Evolutionary conservation across 2,113 vertebrate species (phyloP).

Genomic region (Pteropus alecto): DNA sequence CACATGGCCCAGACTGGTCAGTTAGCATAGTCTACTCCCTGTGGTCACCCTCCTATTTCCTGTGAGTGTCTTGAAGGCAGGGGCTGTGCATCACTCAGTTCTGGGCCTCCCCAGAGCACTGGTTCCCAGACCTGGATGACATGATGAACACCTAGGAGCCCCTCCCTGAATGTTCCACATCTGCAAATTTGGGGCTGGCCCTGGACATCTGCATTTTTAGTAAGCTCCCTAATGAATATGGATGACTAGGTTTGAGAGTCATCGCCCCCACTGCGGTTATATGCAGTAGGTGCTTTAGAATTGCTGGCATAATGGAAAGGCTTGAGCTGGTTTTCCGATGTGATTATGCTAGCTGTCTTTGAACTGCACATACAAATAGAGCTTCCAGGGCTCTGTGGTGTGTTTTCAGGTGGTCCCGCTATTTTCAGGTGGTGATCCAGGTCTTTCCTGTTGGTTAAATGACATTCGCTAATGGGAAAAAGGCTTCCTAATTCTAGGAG

Average conservation of each 20-base stretch:
- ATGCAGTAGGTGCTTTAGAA: not conserved
- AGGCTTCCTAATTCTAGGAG: not conserved
- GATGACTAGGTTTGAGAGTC: not conserved
- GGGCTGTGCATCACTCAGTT: not conserved
- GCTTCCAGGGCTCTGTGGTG: not conserved
- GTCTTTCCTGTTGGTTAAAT: not conserved
- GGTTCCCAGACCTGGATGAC: not conserved
- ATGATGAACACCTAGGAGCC: rapidly evolving
- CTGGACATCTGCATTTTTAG: not conserved
- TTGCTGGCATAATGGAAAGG: not conserved
- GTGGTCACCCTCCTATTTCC: not conserved
- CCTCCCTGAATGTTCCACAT: not conserved
- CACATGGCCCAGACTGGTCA: not conserved
- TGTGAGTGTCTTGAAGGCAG: not conserved
- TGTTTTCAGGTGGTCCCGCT: not conserved
- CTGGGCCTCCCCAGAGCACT: not conserved
- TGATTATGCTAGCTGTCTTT: not conserved
- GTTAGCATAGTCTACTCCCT: not conserved
- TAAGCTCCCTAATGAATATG: not conserved
- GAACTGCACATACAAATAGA: not conserved
- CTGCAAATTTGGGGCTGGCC: not conserved
- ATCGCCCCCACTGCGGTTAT: not conserved
- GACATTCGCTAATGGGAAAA: not conserved
- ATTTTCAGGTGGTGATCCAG: not conserved
- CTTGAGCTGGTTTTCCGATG: not conserved